Conservation (phyloP, 1,140 invertebrate species). For the Brachionus koreanus region DNA sequence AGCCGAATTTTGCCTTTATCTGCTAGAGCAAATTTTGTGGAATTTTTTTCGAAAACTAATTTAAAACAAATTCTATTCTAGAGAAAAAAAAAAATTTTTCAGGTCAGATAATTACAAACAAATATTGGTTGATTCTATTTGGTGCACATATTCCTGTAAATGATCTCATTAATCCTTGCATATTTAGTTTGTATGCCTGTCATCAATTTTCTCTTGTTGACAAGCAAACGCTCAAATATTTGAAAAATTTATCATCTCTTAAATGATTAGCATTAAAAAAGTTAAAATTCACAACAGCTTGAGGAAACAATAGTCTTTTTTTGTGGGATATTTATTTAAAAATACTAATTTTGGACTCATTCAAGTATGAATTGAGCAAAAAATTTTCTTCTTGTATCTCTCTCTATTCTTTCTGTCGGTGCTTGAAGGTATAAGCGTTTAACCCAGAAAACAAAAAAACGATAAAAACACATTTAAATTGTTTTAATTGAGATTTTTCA, state of each 20-base stretch:
- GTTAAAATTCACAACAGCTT: background rate
- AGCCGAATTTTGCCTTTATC: background rate
- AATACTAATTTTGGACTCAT: background rate
- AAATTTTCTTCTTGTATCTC: background rate
- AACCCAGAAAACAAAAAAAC: background rate
- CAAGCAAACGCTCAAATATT: background rate
- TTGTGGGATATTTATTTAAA: background rate
- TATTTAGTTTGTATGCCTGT: background rate
- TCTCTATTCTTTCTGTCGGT: background rate
- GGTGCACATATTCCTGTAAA: background rate
- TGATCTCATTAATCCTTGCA: slow-evolving; percentile 6
- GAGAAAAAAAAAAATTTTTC: background rate
- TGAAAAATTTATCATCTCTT: background rate
- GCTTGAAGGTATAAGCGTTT: background rate
- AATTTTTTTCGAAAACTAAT: slow-evolving; percentile 3
- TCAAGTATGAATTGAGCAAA: background rate
- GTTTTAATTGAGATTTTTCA: background rate
- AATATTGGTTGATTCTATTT: background rate
- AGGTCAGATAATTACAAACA: slow-evolving; percentile 7
- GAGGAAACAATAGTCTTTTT: background rate
- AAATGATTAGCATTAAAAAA: background rate
- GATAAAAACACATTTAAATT: background rate
- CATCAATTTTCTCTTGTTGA: background rate
- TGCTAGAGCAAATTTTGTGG: background rate
- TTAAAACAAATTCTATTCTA: background rate